Evolutionary conservation across 64 coral and sea anemone genomes (phyloP), one percentile per base, ranked within the genome.

Genomic region (Trachythela sp.): DNA sequence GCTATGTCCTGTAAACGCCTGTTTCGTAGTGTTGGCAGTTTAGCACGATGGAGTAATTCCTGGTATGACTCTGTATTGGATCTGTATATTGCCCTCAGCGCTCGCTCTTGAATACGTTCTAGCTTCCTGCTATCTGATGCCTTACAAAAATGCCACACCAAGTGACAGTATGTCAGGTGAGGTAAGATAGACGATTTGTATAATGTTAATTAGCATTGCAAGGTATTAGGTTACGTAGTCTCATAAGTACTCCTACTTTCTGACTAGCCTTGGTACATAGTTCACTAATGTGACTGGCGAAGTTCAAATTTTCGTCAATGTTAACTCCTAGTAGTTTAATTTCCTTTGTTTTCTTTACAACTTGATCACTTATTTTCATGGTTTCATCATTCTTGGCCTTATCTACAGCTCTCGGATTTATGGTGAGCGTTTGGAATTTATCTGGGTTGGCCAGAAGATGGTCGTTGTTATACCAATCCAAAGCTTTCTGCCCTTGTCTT

Each of bases 101-200:
- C 71, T 32, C 31, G 4, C 30, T 77, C 71, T 77, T 77, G 71
- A 77, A 77, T 77, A 9, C 71, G 31, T 35, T 77, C 71, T 32
- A 77, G 9, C 17, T 77, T 77, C 17, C 71, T 9, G 1, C 71
- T 18, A 35, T 77, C 71, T 77, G 71, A 77, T 4, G 71, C 4
- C 17, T 77, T 77, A 18, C 71, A 77, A 77, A 77, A 77, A 77
- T 77, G 9, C 71, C 71, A 77, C 31, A 77, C 71, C 31, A 77
- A 18, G 30, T 77, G 71, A 77, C 71, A 77, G 17, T 77, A 77
- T 1, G 71, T 77, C 17, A 77, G 31, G 31, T 77, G 71, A 2
- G 71, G 71, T 3, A 77, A 2, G 4, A 77, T 18, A 32, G 71
- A 4, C 30, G 71, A 18, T 35, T 77, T 27, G 30, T 77, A 77